A percentile compares a stretch with the other conserved stretches of the same genome.
Conservation (phyloP, 2,797 vertebrate genomes). For the Gambusia yucatana region DNA sequence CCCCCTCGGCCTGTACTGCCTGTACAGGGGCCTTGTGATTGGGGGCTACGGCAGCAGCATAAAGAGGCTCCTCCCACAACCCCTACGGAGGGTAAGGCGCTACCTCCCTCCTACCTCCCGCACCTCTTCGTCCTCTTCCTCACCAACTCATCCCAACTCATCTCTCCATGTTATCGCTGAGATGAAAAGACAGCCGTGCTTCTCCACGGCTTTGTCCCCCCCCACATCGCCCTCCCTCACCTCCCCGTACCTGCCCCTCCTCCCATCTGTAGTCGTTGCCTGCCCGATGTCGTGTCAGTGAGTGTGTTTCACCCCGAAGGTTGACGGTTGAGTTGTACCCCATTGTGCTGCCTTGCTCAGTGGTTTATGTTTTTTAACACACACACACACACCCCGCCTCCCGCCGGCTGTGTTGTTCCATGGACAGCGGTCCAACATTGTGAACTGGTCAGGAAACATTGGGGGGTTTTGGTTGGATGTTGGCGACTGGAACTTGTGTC, state of each 20-base stretch:
- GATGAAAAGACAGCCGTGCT: constrained; percentile 58
- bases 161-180: constrained; percentile 58
- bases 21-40: constrained; percentile 86
- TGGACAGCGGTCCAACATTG: constrained; percentile 64
- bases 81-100: constrained; percentile 85
- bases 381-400: constrained; percentile 7
- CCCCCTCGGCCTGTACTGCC: constrained; percentile 84
- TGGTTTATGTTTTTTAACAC: constrained; percentile 49
- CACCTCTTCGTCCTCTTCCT: constrained; percentile 35
- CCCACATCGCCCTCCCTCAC: constrained; percentile 34
- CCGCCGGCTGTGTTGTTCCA: constrained; percentile 69
- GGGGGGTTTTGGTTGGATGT: constrained; percentile 22
- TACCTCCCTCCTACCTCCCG: constrained; percentile 67
- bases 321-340: constrained; percentile 52
- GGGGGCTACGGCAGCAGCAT: constrained; percentile 82
- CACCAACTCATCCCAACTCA: constrained; percentile 36
- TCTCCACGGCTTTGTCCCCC: constrained; percentile 40
- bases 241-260: constrained; percentile 61
- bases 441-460: constrained; percentile 48
- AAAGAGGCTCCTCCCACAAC: constrained; percentile 83
- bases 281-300: constrained; percentile 59
- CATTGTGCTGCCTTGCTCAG: constrained; percentile 68
- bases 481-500: background rate
- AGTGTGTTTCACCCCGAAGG: constrained; percentile 45
- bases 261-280: constrained; percentile 61